These are phyloP conservation scores for Celastrina argiolus DNA, from an alignment of 2,888 invertebrate genomes.

Conservation along the genomic window DNA sequence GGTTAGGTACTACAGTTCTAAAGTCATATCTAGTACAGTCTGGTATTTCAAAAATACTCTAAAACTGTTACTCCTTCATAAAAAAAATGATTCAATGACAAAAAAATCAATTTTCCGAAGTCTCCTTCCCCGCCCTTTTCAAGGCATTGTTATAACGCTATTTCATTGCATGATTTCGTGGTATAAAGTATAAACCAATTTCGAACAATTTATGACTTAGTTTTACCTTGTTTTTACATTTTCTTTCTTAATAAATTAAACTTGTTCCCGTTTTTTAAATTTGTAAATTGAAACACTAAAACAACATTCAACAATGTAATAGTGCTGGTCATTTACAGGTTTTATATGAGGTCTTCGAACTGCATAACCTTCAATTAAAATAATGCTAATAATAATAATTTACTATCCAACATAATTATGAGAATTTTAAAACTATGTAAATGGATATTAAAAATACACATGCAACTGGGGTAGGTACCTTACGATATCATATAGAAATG, in stretches of 20 bases:
- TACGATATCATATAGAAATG: too few relatives aligned
- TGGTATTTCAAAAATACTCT: too few relatives aligned
- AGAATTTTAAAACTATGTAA: not conserved
- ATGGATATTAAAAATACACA: slow-evolving; percentile 1
- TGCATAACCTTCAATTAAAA: slow-evolving; percentile 13
- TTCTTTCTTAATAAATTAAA: not conserved
- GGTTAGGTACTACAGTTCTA: too few relatives aligned
- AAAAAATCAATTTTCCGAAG: too few relatives aligned
- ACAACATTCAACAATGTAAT: not conserved
- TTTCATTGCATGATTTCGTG: too few relatives aligned
- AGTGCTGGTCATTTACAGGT: not conserved
- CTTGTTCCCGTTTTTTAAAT: not conserved
- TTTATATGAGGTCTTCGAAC: slow-evolving; percentile 18
- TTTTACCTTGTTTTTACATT: not conserved
- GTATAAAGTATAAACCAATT: too few relatives aligned
- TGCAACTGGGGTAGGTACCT: not conserved
- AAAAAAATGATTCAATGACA: too few relatives aligned
- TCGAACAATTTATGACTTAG: too few relatives aligned
- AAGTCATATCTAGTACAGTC: too few relatives aligned
- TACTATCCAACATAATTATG: slow-evolving; percentile 16
- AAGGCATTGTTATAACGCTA: too few relatives aligned
- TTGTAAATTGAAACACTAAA: not conserved
- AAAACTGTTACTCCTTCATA: too few relatives aligned
- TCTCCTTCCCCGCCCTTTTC: too few relatives aligned
- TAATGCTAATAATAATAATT: slow-evolving; percentile 19